Conservation (phyloP, 2,797 vertebrate genomes). For the Spheniscus humboldti region DNA sequence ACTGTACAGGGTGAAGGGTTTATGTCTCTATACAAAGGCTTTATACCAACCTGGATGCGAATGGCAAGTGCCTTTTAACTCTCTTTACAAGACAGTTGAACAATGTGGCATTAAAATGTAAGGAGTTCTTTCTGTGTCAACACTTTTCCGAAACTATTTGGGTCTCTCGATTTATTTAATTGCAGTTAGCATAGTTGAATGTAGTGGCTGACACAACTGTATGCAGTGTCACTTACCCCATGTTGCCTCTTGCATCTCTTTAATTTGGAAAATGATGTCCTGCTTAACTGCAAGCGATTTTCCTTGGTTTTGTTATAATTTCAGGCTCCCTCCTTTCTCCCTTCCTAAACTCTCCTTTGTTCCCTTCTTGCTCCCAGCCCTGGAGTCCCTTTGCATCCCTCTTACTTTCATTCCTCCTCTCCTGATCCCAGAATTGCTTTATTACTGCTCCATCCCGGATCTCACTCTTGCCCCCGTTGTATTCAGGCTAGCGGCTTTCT, state of each 20-base stretch:
- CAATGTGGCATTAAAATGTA: background rate
- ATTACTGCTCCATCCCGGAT: background rate
- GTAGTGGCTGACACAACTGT: background rate
- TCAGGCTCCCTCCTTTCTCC: background rate
- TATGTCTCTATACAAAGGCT: constrained; percentile 85
- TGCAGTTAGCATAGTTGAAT: background rate
- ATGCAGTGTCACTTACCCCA: background rate
- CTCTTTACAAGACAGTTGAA: background rate
- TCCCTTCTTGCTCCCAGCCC: background rate
- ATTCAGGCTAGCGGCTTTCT: background rate
- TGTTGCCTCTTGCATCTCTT: background rate
- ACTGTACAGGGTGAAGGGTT: constrained; percentile 82
- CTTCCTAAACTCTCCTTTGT: background rate
- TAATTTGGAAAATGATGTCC: background rate
- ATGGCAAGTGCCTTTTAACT: constrained; percentile 72
- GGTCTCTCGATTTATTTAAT: background rate
- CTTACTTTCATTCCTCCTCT: background rate
- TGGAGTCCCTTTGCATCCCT: background rate
- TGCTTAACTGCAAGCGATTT: background rate
- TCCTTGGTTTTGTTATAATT: background rate
- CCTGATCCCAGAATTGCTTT: background rate
- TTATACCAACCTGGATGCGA: constrained; percentile 84
- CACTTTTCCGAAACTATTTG: background rate
- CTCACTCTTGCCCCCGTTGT: background rate
- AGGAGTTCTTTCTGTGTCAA: background rate